Conservation (phyloP, 64 coral and sea anemone species). For the Pachyseris speciosa region DNA sequence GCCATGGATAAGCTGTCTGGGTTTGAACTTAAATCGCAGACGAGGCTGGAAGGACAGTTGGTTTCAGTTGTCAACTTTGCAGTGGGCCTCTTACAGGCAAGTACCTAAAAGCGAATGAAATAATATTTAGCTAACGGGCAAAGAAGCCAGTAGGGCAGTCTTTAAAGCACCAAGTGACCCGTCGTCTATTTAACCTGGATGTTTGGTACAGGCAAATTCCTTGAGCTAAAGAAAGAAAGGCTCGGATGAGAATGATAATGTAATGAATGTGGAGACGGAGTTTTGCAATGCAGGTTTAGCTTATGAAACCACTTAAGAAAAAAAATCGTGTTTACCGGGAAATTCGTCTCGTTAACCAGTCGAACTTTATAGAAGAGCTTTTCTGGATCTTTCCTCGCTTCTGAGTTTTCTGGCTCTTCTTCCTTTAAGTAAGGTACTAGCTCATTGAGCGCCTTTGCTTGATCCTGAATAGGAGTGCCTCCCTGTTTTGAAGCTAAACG, state of each 20-base stretch:
- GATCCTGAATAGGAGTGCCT: neutral
- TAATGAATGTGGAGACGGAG: too few species aligned
- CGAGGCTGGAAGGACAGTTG: neutral
- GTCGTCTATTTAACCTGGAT: too few species aligned
- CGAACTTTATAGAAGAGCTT: constrained; percentile 33
- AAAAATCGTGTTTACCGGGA: constrained; percentile 2
- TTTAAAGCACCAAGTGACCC: neutral
- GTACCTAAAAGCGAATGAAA: constrained; percentile 56
- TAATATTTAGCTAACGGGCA: neutral
- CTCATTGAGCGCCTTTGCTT: neutral
- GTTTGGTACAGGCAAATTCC: too few species aligned
- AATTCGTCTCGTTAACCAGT: neutral
- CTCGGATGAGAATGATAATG: too few species aligned
- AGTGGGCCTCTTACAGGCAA: constrained; percentile 59
- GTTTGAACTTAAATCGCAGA: constrained; percentile 77
- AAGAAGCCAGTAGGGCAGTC: neutral
- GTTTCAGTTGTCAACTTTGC: neutral
- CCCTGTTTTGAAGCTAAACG: neutral
- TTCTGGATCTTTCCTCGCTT: neutral
- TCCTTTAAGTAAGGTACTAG: constrained; percentile 4
- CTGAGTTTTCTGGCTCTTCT: neutral
- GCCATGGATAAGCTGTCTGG: constrained; percentile 65
- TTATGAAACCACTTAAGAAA: neutral
- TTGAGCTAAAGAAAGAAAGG: too few species aligned
- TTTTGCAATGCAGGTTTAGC: rapidly evolving